phyloP scores from a whole-genome alignment of 2,888 invertebrate species.

The Caenorhabditis sinica region DNA sequence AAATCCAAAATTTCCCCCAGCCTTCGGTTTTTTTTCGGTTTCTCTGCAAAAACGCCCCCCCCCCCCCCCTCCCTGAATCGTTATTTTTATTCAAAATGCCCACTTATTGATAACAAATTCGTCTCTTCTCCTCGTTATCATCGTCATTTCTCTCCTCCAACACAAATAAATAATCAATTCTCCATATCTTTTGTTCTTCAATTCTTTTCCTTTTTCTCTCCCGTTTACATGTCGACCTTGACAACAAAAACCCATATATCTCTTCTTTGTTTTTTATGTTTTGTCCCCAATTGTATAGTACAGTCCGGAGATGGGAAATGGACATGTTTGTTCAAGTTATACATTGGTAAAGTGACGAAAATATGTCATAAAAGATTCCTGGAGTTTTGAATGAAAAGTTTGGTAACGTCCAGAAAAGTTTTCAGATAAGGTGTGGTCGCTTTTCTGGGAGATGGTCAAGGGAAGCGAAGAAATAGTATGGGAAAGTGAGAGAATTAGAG shows the following conservation, averaged over 20 bases:
- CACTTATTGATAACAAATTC: too few relatives aligned
- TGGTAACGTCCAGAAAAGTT: neutral
- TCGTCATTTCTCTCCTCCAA: too few relatives aligned
- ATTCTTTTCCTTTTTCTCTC: too few relatives aligned
- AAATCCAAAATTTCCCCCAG: too few relatives aligned
- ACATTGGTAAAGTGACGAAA: neutral
- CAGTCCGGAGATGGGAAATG: neutral
- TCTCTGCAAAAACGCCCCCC: too few relatives aligned
- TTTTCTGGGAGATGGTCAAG: neutral
- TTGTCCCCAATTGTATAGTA: neutral
- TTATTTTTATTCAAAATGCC: too few relatives aligned
- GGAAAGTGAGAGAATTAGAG: neutral
- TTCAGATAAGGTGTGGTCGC: constrained; percentile 1
- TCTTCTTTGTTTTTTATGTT: neutral
- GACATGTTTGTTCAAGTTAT: neutral
- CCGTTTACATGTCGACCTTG: neutral
- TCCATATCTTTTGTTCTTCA: too few relatives aligned
- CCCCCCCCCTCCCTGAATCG: too few relatives aligned
- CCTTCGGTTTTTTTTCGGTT: too few relatives aligned
- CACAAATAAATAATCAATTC: too few relatives aligned
- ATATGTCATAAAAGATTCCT: neutral
- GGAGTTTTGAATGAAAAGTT: neutral
- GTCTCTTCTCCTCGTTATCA: too few relatives aligned
- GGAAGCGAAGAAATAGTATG: neutral
- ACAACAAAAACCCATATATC: neutral